Base-by-base conservation (phyloP, 2,888 invertebrate species). In the Microctonus hyperodae region DNA sequence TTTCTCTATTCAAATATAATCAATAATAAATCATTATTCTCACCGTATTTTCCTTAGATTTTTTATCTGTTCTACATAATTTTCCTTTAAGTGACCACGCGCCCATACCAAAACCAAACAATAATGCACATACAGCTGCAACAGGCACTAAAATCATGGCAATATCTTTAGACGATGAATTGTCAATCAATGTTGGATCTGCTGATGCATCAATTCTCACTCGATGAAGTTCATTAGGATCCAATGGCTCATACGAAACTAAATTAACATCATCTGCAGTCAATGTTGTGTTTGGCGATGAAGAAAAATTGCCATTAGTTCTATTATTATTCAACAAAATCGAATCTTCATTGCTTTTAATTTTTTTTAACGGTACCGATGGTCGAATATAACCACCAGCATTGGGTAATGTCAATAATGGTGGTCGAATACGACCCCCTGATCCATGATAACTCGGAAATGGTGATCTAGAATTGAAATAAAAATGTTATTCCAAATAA, bases 41-140 rank as follows among this genome's bases (percentile, higher is more conserved):
- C 77, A 92, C 92, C 89, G 92, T 90, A 78, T 93, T 92, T 75
- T 92, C 91, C 79, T 92, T 92, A 33, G 87, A 88, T 61, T 61
- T 33, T 76, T 90, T 91, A 78, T 90, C 89, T 51, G 87, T 87
- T 44, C 86, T 81, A 76, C 89, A 90, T 68, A 92, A 88, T 76
- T 90, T 91, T 78, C 89, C 91, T 74, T 92, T 89, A 73, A 92
- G 90, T 65, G 92, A 88, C 75, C 92, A 88, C 16, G 90, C 88
- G 1, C 91, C 88, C 53, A 88, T 87, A 22, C 89, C 90, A 3
- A 91, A 89, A 22, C 90, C 88, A 3, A 91, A 83, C 67, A 93
- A 89, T 57, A 94, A 85, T 3, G 88, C 90, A 74, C 89, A 90
- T 57, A 93, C 88, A 10, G 91, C 90, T 25, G 91, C 86, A 58